phyloP scores from a whole-genome alignment of 2,113 vertebrate genomes.

The Crotalus tigris region DNA sequence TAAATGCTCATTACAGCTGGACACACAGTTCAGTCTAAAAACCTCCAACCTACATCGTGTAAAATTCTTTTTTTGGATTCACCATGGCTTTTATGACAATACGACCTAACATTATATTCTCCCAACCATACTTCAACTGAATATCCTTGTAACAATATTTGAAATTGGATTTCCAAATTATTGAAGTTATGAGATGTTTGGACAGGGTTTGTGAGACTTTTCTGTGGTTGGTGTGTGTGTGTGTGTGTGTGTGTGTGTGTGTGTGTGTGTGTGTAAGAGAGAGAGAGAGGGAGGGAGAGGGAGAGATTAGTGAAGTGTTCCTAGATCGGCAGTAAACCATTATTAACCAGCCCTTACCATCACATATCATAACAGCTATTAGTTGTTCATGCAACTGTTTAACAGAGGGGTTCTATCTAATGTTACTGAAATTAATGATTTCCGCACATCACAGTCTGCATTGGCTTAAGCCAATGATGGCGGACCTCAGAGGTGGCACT shows the following conservation, averaged over 20 bases:
- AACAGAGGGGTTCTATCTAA: background rate
- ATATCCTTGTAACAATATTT: background rate
- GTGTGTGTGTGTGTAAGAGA: no score
- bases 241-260: no score
- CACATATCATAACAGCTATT: background rate
- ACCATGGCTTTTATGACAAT: background rate
- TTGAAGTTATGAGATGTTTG: background rate
- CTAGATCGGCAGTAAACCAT: background rate
- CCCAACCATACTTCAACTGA: background rate
- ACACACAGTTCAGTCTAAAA: background rate
- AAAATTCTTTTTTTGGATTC: background rate
- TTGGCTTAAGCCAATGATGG: background rate
- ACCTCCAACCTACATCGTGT: background rate
- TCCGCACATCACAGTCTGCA: background rate
- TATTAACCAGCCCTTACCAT: background rate
- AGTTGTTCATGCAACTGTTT: background rate
- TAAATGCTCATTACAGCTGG: background rate
- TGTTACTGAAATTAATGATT: background rate
- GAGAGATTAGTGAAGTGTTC: background rate
- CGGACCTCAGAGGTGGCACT: no score
- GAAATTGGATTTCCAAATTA: background rate
- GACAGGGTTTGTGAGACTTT: background rate
- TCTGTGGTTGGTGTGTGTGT: background rate
- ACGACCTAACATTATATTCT: background rate
- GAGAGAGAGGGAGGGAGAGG: fast-evolving